Evolutionary conservation across 2,113 vertebrate genomes (phyloP).

Genomic region (Nothocercus nigrocapillus): DNA sequence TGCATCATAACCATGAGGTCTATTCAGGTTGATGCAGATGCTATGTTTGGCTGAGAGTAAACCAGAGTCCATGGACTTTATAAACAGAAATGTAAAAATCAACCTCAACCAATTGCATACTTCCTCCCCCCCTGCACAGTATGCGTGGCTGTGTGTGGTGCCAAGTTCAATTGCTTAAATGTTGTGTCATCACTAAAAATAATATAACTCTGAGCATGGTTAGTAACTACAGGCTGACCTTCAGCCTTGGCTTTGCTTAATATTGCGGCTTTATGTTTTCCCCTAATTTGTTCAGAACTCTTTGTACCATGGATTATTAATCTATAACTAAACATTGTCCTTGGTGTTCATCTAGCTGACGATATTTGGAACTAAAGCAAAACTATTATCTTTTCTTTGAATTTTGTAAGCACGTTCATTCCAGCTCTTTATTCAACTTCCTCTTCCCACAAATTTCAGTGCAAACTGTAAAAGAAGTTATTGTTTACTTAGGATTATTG

Average conservation of each 20-base stretch:
- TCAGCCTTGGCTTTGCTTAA: conserved; percentile 76
- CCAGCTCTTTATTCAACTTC: background rate
- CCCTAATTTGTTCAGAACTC: conserved; percentile 80
- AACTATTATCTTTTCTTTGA: conserved; percentile 68
- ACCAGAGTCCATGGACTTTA: background rate
- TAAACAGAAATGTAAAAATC: background rate
- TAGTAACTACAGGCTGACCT: conserved; percentile 65
- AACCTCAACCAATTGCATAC: background rate
- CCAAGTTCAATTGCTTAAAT: conserved; percentile 24
- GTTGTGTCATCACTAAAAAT: conserved; percentile 33
- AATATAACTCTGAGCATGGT: conserved; percentile 60
- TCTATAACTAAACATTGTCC: conserved; percentile 85
- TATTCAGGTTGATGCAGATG: background rate
- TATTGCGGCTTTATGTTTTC: conserved; percentile 79
- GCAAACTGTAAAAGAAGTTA: background rate
- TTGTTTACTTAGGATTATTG: background rate
- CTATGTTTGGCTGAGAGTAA: background rate
- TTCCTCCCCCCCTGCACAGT: background rate
- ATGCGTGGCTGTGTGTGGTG: background rate
- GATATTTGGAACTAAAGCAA: conserved; percentile 57
- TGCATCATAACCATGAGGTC: background rate
- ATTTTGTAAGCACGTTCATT: background rate
- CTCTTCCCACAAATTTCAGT: background rate
- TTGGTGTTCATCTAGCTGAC: conserved; percentile 54
- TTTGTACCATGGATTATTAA: conserved; percentile 87